Evolutionary conservation across 2,888 invertebrate species (phyloP), one percentile per base, ranked within the genome.

Genomic region (Acanthoscelides obtectus): DNA sequence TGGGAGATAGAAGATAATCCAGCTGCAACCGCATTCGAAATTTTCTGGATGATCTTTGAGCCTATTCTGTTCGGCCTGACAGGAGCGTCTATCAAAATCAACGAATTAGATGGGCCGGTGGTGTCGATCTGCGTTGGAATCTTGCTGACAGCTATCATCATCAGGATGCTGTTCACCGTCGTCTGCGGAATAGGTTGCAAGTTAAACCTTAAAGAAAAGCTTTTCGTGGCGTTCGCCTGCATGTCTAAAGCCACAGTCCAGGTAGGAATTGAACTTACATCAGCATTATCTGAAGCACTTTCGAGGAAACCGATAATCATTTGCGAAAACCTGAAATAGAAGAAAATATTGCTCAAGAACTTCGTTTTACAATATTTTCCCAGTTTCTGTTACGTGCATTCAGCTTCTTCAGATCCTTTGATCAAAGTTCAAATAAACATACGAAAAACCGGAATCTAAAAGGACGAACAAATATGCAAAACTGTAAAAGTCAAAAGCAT

Each of bases 221-320:
- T 97, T 75, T 99, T 98, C 84, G 93, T 97, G 19, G 91, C 96
- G 0, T 85, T 98, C 1, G 91, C 97, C 0, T 97, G 96, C 93
- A 93, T 98, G 91, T 95, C 98, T 0, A 99, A 99, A 86, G 98
- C 98, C 6, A 98, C 98, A 17, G 98, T 98, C 0, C 98, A 96
- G 89, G 94, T 92, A 86, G 78, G 72, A 73, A 27, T 67, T 45
- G 3, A 65, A 12, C 19, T 12, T 12, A 63, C 63, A 19, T 12
- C 63, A 63, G 63, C 63, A 63, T 63, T 63, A 12, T 8, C 63
- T n/a, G n/a, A n/a, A n/a, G n/a, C n/a, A n/a, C n/a, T n/a, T n/a
- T n/a, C n/a, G n/a, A n/a, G n/a, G n/a, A n/a, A n/a, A n/a, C n/a
- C n/a, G n/a, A n/a, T n/a, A n/a, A n/a, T n/a, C n/a, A n/a, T n/a